Evolutionary conservation across 2,113 vertebrate species (phyloP), one percentile per base, ranked within the genome.

Genomic region (Hyperopisus bebe): DNA sequence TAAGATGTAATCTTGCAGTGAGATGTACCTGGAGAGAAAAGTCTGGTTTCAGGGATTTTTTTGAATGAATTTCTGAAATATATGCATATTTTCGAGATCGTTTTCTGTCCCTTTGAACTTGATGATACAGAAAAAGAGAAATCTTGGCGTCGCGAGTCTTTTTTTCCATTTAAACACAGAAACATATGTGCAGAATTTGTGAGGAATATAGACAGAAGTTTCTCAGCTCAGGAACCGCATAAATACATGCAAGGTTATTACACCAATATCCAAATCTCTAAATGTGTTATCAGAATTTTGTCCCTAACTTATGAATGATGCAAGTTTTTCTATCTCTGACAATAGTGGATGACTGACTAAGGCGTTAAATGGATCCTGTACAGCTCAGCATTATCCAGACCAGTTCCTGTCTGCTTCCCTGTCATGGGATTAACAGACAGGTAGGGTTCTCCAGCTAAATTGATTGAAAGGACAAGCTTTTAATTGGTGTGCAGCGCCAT

Each of bases 331-430:
- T 42, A 5, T 42, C 74, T 80, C 74, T 80, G 74, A 80, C 74
- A 27, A 31, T 31, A 31, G 62, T 42, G 35, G 35, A 42, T 39
- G 27, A 70, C 62, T 70, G 62, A 13, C 27, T 70, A 31, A 11
- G 62, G 27, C 74, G 35, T 42, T 19, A 42, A 80, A 80, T 42
- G 35, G 74, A 80, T 42, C 74, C 74, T 80, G 74, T 80, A 80
- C 15, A 42, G 74, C 31, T 70, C 48, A 77, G 50, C 87, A 91
- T 91, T 90, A 92, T 62, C 88, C 88, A 80, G 88, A 88, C 88
- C 80, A 83, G n/a, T 31, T 89, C 70, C 51, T 77, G 53, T 89
- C 88, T 85, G 58, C 87, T 66, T 74, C 84, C 85, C 90, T 85
- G 89, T 51, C 55, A 51, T 86, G 62, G 82, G 91, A 89, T 58